Evolutionary conservation across 2,113 vertebrate species (phyloP).

Genomic region (Ondatra zibethicus): DNA sequence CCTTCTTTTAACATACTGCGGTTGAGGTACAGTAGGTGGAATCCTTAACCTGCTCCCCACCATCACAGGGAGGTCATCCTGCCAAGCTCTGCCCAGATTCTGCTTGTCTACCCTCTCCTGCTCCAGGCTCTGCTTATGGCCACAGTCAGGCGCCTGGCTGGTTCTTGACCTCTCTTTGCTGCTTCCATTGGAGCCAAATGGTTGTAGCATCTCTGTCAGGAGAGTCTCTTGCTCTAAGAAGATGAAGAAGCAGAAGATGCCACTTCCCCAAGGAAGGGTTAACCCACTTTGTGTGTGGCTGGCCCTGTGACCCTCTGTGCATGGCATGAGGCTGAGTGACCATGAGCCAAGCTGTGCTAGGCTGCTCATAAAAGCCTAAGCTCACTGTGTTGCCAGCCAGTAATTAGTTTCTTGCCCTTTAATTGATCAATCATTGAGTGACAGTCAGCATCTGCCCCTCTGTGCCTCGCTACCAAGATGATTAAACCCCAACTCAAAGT

Average conservation of each 20-base stretch:
- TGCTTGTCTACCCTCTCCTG: not conserved
- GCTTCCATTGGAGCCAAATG: not conserved
- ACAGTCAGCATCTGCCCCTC: not conserved
- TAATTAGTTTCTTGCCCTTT: not conserved
- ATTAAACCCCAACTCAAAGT: not conserved
- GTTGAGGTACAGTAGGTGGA: not conserved
- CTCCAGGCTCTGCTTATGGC: rapidly evolving
- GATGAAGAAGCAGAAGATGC: not conserved
- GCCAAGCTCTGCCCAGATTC: not conserved
- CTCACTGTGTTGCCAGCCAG: not conserved
- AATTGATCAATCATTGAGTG: not conserved
- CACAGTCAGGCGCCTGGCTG: too few relatives aligned
- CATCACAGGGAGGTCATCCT: too few relatives aligned
- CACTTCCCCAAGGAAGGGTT: not conserved
- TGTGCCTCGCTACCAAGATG: rapidly evolving
- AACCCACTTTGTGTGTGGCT: not conserved
- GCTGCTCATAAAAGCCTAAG: not conserved
- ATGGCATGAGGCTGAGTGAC: rapidly evolving
- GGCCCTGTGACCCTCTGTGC: not conserved
- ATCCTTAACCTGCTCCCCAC: not conserved
- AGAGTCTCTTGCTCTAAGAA: not conserved
- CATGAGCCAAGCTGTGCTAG: not conserved
- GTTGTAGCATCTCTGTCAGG: too few relatives aligned
- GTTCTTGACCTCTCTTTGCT: not conserved
- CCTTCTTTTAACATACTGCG: not conserved